Evolutionary conservation across 2,888 invertebrate genomes (phyloP).

Genomic region (Hyposoter dolosus): DNA sequence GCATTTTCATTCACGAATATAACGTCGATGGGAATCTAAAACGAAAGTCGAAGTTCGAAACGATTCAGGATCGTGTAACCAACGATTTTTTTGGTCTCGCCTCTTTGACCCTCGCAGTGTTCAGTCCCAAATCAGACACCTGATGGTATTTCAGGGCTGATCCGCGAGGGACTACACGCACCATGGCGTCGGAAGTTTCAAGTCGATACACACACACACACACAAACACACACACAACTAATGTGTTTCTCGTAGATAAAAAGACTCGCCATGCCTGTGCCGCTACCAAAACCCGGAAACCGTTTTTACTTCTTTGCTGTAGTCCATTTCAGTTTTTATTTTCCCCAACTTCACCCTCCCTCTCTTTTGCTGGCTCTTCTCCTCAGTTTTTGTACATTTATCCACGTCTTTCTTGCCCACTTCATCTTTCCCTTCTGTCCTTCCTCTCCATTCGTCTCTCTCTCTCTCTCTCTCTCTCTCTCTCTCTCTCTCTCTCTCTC

Average conservation of each 20-base stretch:
- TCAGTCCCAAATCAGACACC: conserved; percentile 25
- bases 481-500: neutral
- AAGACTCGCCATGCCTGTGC: conserved; percentile 70
- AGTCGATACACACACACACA: neutral
- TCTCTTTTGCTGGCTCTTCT: conserved; percentile 19
- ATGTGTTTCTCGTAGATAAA: conserved; percentile 74
- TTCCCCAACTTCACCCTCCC: conserved; percentile 7
- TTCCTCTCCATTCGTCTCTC: neutral
- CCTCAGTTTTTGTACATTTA: neutral
- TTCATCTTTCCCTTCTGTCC: conserved; percentile 29
- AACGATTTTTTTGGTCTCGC: neutral
- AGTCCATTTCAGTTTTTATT: conserved; percentile 25
- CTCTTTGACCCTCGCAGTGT: neutral
- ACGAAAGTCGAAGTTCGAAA: neutral
- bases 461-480: conserved; percentile 17
- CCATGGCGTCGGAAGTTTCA: conserved; percentile 9
- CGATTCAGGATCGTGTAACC: neutral
- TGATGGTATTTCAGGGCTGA: conserved; percentile 46
- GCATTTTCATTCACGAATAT: neutral
- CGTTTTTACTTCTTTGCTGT: conserved; percentile 65
- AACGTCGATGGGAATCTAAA: neutral
- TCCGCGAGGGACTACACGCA: conserved; percentile 47
- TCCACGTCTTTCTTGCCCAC: conserved; percentile 36
- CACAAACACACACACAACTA: conserved; percentile 5
- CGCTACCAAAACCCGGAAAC: conserved; percentile 64